A percentile compares a stretch with the other conserved stretches of the same genome.
These are phyloP conservation scores for Sebastes hubbsi DNA, from an alignment of 2,797 vertebrate species.

Conservation along the genomic window DNA sequence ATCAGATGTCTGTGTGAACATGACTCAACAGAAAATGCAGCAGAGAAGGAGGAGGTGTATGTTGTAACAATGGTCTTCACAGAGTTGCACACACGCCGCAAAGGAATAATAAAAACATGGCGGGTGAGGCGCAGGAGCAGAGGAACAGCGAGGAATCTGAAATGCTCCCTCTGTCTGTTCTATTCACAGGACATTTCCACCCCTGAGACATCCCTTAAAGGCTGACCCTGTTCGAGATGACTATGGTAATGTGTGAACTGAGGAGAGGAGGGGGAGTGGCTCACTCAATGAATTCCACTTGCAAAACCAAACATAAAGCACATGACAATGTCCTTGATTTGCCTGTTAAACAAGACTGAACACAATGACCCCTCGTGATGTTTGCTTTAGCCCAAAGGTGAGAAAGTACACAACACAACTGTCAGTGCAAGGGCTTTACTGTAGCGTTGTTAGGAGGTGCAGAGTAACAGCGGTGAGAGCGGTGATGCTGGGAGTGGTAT, in stretches of 20 bases:
- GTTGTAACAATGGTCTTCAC: constrained; percentile 4
- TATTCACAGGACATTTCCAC: constrained; percentile 45
- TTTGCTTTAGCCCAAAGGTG: background rate
- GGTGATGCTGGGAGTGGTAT: constrained; percentile 55
- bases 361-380: background rate
- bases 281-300: constrained; percentile 37
- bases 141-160: constrained; percentile 34
- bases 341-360: constrained; percentile 12
- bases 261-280: constrained; percentile 29
- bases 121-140: background rate
- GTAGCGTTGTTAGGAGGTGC: constrained; percentile 27
- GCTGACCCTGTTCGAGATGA: constrained; percentile 39
- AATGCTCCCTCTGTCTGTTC: constrained; percentile 43
- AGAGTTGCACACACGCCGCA: constrained; percentile 10
- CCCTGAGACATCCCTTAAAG: constrained; percentile 49
- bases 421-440: constrained; percentile 22
- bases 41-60: background rate
- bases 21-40: constrained; percentile 8
- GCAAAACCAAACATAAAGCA: constrained; percentile 37
- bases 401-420: constrained; percentile 10
- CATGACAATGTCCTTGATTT: constrained; percentile 21
- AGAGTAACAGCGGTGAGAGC: constrained; percentile 27
- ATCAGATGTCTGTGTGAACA: background rate
- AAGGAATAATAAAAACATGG: constrained; percentile 10
- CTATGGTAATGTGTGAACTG: constrained; percentile 37